A percentile compares a stretch with the other conserved stretches of the same genome.
Conservation (phyloP, 2,113 vertebrate species). For the Nesogale talazaci region DNA sequence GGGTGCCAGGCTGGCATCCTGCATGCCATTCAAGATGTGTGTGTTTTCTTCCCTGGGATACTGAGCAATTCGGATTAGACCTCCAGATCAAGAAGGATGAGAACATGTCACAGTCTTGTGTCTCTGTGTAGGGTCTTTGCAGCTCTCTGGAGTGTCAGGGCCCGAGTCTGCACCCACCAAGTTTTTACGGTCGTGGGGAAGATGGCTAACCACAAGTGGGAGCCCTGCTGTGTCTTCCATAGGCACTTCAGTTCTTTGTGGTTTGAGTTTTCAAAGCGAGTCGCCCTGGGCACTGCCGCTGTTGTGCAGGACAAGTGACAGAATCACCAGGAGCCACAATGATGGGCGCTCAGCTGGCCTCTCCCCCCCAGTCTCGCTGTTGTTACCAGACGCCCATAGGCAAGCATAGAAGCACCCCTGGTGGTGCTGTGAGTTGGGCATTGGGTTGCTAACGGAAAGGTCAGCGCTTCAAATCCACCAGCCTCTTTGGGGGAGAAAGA, state of each 20-base stretch:
- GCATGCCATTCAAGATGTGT: constrained; percentile 3
- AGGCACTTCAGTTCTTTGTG: neutral
- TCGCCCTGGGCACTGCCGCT: neutral
- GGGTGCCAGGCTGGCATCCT: constrained; percentile 28
- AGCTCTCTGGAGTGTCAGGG: neutral
- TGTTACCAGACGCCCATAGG: neutral
- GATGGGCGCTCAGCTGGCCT: neutral
- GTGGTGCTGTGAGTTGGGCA: neutral
- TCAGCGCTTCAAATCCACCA: neutral
- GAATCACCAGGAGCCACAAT: neutral
- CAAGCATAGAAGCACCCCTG: neutral
- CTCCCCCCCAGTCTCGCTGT: neutral
- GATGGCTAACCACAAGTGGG: neutral
- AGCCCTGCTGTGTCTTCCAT: neutral
- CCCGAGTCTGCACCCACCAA: neutral
- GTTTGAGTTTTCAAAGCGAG: constrained; percentile 38
- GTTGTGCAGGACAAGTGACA: constrained; percentile 22
- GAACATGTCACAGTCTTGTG: neutral
- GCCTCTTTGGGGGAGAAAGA: too few species aligned
- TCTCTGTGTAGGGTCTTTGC: neutral
- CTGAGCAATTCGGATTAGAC: neutral
- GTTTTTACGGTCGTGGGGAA: neutral
- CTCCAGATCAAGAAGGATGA: neutral
- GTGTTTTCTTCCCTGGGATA: neutral
- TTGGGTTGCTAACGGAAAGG: neutral